phyloP scores from a whole-genome alignment of 2,113 vertebrate genomes.

The Percina caprodes region DNA sequence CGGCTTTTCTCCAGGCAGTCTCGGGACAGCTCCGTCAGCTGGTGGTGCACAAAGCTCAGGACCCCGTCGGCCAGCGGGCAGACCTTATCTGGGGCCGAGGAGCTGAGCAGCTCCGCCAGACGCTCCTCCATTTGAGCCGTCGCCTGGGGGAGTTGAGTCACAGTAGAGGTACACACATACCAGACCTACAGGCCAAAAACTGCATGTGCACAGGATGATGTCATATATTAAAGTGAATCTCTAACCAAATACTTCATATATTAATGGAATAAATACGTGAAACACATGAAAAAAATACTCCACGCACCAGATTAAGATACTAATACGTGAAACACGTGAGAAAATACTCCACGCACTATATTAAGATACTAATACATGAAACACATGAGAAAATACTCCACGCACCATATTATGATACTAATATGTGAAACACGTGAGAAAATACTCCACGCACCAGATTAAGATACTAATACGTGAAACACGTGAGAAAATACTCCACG shows the following conservation, averaged over 20 bases:
- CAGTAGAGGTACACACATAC: background rate
- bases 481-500: too few species aligned
- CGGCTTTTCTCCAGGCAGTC: conserved; percentile 96
- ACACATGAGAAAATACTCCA: too few species aligned
- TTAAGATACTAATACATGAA: too few species aligned
- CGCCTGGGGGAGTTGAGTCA: conserved; percentile 84
- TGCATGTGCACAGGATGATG: background rate
- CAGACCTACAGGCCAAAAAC: background rate
- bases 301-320: too few species aligned
- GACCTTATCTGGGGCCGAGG: conserved; percentile 89
- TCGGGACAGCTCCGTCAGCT: conserved; percentile 95
- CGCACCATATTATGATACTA: too few species aligned
- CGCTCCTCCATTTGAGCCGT: conserved; percentile 98
- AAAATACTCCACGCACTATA: too few species aligned
- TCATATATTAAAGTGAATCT: background rate
- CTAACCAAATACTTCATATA: background rate
- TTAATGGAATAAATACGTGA: background rate
- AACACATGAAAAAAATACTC: too few species aligned
- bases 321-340: too few species aligned
- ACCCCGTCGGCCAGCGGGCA: conserved; percentile 94
- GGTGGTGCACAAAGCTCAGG: conserved; percentile 97
- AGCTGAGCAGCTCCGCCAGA: conserved; percentile 91
- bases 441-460: too few species aligned
- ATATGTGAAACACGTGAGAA: too few species aligned
- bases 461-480: too few species aligned